Evolutionary conservation across 2,888 invertebrate species (phyloP), one percentile per base, ranked within the genome.

Genomic region (Anthrax anthrax): DNA sequence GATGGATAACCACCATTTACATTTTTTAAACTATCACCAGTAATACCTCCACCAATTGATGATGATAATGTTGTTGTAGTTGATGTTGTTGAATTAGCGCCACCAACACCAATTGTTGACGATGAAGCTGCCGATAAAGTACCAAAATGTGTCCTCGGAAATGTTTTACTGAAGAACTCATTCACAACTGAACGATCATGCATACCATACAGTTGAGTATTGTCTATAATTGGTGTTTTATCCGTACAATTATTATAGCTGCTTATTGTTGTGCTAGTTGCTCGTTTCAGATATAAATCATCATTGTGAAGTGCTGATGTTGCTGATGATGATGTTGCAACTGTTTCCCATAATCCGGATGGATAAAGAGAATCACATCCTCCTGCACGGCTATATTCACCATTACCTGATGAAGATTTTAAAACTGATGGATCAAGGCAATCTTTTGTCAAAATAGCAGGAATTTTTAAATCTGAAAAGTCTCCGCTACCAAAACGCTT

Each of bases 331-430:
- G 58, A 61, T 44, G 62, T 55, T 18, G 58, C 54, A 18, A 51
- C 48, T 18, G 42, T 39, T 55, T 84, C 84, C 87, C 87, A 87
- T 42, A 86, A 67, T 13, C 84, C 84, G 16, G 84, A 82, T 14
- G 86, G 84, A 62, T 87, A 87, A 9, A 87, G 68, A 2, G 82
- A 82, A 58, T 84, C 84, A 50, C 78, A 77, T 50, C 75, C 77
- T 50, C 74, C 77, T 56, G 83, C 81, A 37, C 83, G 74, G 54
- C 80, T 81, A 60, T 85, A 86, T 57, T 85, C 85, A n/a, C 84
- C 84, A 57, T 81, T 84, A 44, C 76, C 77, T 9, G 70, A 63
- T 13, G 67, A 64, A 19, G 51, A 52, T 0, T 50, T 70, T 8
- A 74, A 69, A 37, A 32, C 23, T 14, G 45, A 16, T 71, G 46